Evolutionary conservation across 2,888 invertebrate species (phyloP), one percentile per base, ranked within the genome.

Genomic region (Eupithecia abbreviata): DNA sequence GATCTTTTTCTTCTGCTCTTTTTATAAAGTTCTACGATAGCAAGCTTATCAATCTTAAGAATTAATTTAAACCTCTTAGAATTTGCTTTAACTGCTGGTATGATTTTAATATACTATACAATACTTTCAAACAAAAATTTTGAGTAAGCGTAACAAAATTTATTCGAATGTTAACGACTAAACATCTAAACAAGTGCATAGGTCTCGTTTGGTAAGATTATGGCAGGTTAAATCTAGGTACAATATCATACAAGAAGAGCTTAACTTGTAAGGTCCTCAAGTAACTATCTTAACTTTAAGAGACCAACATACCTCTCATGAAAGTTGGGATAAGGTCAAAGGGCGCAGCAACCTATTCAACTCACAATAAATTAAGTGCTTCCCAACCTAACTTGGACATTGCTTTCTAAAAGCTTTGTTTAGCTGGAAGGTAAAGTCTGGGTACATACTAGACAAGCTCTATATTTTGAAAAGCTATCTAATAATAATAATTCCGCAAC

Each of bases 361-460:
- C 71, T 74, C 70, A 62, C 72, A 71, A 73, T 75, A 71, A 62
- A 69, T 71, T 67, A 49, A 43, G 58, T 74, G n/a, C 67, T 43
- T 68, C 9, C 43, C 10, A 68, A 45, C 67, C 67, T 10, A n/a
- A 70, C 49, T 69, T 80, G 66, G 76, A 75, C 71, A 75, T 77
- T 71, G 81, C 84, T 85, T 85, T 85, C 85, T 84, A 84, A 84
- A 80, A 77, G 18, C 30, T 30, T 13, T 18, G 18, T 18, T 47
- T 18, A 69, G 66, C 66, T 66, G 15, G 30, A 62, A 30, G 18
- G 51, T 58, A 66, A 66, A 66, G 66, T 65, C 65, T 41, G 41
- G 13, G 66, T 42, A 30, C 30, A 30, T 30, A 66, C 66, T 66
- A 15, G 15, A 15, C 42, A 3, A 15, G 0, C 62, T 62, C 2